Base-by-base conservation (phyloP, 2,797 vertebrate genomes). In the Scyliorhinus canicula region DNA sequence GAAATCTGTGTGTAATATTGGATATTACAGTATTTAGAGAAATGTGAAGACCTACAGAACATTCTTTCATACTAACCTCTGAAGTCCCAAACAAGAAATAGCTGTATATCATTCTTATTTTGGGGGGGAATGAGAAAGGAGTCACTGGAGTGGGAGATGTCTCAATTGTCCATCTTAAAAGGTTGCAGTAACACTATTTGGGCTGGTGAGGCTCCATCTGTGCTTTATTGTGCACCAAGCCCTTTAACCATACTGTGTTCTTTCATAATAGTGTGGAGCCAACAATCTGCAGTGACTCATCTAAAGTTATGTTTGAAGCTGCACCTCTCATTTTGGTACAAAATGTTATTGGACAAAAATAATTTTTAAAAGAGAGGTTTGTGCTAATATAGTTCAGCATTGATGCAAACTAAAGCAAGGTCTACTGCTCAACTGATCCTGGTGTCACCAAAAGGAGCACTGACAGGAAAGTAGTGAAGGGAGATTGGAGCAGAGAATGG, bases 11-110 rank as follows among this genome's bases (percentile, higher is more conserved):
- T 69, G 93, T 93, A 71, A 93, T 93, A 71, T 93, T 71, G 28
- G 28, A 93, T 93, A 93, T 93, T 93, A 69, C 93, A 93, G 65
- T 93, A 93, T 93, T 93, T 71, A 52, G 63, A 50, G 88, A 91
- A 63, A 91, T 28, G 57, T 63, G 88, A 65, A 90, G 60, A 91
- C n/a, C 79, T 91, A 65, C 88, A 50, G 93, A 93, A 93, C 67
- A 24, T 93, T 93, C 47, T 67, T 71, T 93, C 40, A 5, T 93
- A 31, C 14, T 14, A 50, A 71, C 28, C 47, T 67, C 60, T 93
- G n/a, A 52, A 71, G 28, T 35, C 57, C 44, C 50, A 57, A 52
- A 35, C 26, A 35, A 71, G 65, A 40, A 67, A 52, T 67, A 71
- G 47, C 69, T 44, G 24, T 28, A 31, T 69, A 44, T 67, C 40